phyloP scores from a whole-genome alignment of 2,888 invertebrate species.

The Pimpla rufipes region DNA sequence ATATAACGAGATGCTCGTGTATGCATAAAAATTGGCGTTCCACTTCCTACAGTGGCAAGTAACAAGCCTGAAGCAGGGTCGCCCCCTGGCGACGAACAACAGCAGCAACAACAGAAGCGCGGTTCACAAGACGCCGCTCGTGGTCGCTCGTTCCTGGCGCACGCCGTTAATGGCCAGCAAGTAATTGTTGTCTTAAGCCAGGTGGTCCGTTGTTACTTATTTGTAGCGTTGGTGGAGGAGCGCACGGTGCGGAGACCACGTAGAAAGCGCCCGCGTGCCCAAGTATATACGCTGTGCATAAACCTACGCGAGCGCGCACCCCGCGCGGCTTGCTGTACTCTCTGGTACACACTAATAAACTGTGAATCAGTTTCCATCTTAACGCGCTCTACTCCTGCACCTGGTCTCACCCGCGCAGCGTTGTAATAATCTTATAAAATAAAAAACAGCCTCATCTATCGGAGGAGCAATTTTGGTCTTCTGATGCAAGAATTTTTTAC shows the following conservation, averaged over 20 bases:
- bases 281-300: slow-evolving; percentile 22
- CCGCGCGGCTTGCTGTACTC: slow-evolving; percentile 31
- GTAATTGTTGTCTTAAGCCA: slow-evolving; percentile 82
- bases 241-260: slow-evolving; percentile 48
- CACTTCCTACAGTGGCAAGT: not conserved
- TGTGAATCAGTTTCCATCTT: slow-evolving; percentile 61
- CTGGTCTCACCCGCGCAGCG: slow-evolving; percentile 45
- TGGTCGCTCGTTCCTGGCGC: slow-evolving; percentile 71
- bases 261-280: slow-evolving; percentile 62
- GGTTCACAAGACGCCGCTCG: slow-evolving; percentile 68
- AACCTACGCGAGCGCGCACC: slow-evolving; percentile 48
- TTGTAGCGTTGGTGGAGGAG: slow-evolving; percentile 68
- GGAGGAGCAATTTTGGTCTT: not conserved
- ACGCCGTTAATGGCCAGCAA: slow-evolving; percentile 79
- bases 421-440: slow-evolving; percentile 17
- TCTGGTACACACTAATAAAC: slow-evolving; percentile 20
- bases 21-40: not conserved
- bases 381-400: slow-evolving; percentile 45
- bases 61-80: slow-evolving; percentile 46
- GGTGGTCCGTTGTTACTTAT: slow-evolving; percentile 81
- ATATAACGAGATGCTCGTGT: not conserved
- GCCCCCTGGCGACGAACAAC: slow-evolving; percentile 50
- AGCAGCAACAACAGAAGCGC: slow-evolving; percentile 52
- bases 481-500: not conserved
- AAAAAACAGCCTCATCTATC: not conserved